These are phyloP conservation scores for Stomatorhinus walkeri DNA, from an alignment of 2,797 vertebrate species.

Conservation along the genomic window DNA sequence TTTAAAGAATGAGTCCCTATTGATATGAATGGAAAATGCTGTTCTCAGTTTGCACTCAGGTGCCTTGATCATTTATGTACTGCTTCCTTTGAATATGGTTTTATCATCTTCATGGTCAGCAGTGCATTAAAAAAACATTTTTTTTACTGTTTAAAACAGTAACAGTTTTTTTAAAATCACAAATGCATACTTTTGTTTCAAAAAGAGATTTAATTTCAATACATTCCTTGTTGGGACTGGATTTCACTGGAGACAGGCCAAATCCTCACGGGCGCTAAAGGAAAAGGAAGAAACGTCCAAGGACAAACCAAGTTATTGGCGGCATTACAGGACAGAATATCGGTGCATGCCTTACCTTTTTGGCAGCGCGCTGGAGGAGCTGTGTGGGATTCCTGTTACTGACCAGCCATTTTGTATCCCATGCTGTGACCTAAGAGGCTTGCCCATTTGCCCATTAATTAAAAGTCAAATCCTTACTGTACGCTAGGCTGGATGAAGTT, in stretches of 20 bases:
- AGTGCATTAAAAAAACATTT: neutral
- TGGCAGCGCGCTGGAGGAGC: slow-evolving; percentile 55
- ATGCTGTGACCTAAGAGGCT: slow-evolving; percentile 61
- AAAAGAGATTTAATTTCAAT: slow-evolving; percentile 35
- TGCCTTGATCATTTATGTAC: neutral
- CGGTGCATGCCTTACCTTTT: slow-evolving; percentile 67
- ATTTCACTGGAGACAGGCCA: slow-evolving; percentile 41
- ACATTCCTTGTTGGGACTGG: slow-evolving; percentile 35
- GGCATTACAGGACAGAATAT: slow-evolving; percentile 61
- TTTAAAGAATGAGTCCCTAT: neutral
- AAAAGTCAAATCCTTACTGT: slow-evolving; percentile 16
- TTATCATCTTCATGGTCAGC: neutral
- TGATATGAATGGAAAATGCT: neutral
- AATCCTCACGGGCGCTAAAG: slow-evolving; percentile 43
- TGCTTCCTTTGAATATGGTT: neutral
- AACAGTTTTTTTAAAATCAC: neutral
- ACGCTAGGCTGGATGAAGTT: neutral
- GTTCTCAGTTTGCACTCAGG: neutral
- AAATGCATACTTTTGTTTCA: neutral
- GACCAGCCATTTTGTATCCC: slow-evolving; percentile 70
- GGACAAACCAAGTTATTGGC: slow-evolving; percentile 74
- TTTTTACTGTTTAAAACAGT: neutral
- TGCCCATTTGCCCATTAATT: slow-evolving; percentile 55
- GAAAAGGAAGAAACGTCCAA: slow-evolving; percentile 55
- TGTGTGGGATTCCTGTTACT: slow-evolving; percentile 53